phyloP scores from a whole-genome alignment of 2,113 vertebrate species.

The Myotis lucifugus region DNA sequence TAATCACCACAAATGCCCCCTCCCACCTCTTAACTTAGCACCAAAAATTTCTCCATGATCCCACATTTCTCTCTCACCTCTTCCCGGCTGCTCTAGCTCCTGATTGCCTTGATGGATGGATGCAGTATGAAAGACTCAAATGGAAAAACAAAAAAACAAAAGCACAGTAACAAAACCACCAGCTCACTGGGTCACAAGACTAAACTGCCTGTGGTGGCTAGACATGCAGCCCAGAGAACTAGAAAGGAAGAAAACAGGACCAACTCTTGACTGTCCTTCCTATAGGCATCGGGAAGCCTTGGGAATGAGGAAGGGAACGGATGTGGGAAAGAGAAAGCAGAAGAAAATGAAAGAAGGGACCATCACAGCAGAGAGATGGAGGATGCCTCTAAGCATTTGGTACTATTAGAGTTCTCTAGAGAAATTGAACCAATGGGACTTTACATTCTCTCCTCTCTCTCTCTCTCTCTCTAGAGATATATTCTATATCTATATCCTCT shows the following conservation, averaged over 20 bases:
- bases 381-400: not conserved
- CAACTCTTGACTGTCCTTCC: not conserved
- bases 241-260: not conserved
- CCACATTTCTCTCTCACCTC: not conserved
- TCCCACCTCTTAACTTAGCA: not conserved
- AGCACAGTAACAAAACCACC: not conserved
- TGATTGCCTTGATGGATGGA: not conserved
- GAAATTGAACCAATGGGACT: not conserved
- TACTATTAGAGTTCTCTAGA: not conserved
- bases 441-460: not conserved
- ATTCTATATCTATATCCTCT: not conserved
- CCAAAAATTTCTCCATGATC: too few relatives aligned
- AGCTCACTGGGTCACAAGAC: fast-evolving
- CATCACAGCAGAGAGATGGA: not conserved
- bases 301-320: not conserved
- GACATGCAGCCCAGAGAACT: not conserved
- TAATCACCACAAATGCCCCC: fast-evolving
- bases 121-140: not conserved
- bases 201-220: not conserved
- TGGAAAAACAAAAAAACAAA: not conserved
- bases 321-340: not conserved
- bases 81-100: not conserved
- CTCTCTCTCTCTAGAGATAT: not conserved
- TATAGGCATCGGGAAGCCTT: not conserved
- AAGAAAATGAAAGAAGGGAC: not conserved